Evolutionary conservation across 2,797 vertebrate species (phyloP).

Genomic region (Glyptemys insculpta): DNA sequence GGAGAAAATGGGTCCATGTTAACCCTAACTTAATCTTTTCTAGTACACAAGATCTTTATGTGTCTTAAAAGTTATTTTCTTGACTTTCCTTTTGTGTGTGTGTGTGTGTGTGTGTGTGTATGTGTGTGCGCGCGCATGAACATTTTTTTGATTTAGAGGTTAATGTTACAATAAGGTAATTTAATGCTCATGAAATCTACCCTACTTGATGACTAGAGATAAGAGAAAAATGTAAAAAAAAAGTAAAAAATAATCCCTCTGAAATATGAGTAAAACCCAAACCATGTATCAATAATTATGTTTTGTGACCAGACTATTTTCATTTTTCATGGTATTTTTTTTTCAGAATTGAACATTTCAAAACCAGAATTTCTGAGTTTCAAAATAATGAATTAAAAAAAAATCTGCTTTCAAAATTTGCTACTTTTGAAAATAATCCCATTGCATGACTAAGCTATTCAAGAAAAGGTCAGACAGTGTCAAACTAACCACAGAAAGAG

Average conservation of each 20-base stretch:
- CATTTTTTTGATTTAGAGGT: not conserved
- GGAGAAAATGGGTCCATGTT: not conserved
- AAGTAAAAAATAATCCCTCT: not conserved
- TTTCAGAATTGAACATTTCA: not conserved
- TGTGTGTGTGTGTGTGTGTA: too few species aligned
- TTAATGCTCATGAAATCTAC: not conserved
- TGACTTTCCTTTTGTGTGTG: not conserved
- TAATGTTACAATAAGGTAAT: not conserved
- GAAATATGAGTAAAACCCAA: not conserved
- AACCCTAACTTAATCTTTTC: not conserved
- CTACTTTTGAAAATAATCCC: not conserved
- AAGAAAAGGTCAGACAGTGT: not conserved
- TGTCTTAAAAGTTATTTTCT: not conserved
- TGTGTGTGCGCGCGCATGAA: accelerated
- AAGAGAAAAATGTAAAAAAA: not conserved
- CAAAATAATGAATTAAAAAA: not conserved
- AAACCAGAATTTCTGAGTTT: not conserved
- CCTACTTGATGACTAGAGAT: not conserved
- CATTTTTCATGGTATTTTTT: not conserved
- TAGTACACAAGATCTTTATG: not conserved
- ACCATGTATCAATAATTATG: not conserved
- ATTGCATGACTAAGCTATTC: not conserved
- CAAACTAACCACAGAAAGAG: not conserved
- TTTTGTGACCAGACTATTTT: not conserved
- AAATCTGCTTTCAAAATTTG: not conserved